These are phyloP conservation scores for Holothuria scabra DNA, from an alignment of 53 echinoderm and acorn worm species.

Conservation along the genomic window DNA sequence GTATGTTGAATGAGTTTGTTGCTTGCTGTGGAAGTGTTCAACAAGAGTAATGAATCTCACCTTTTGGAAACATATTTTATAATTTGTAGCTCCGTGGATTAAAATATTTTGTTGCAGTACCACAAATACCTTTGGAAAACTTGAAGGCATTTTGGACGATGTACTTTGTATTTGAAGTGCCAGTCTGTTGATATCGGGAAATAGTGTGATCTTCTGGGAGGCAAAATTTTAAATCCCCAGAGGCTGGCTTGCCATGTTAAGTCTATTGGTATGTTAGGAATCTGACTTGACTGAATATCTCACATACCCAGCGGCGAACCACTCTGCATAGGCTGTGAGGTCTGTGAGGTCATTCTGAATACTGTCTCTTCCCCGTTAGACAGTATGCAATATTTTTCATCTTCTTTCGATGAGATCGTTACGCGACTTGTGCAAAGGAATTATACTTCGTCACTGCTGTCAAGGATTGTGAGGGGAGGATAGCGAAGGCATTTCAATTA, in stretches of 20 bases:
- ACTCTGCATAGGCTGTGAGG: neutral
- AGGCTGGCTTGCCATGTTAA: constrained; percentile 44
- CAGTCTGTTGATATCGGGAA: too few species aligned
- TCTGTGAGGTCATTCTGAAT: neutral
- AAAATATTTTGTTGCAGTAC: neutral
- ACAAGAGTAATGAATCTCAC: neutral
- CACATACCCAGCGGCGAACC: constrained; percentile 52
- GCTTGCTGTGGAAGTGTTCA: too few species aligned
- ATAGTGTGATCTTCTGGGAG: too few species aligned
- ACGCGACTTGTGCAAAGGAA: neutral
- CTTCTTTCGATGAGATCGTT: neutral
- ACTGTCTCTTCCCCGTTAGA: neutral
- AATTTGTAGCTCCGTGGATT: constrained; percentile 11
- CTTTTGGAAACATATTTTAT: constrained; percentile 13
- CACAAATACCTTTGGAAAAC: too few species aligned
- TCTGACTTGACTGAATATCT: constrained; percentile 46
- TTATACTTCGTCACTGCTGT: neutral
- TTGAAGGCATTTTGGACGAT: too few species aligned
- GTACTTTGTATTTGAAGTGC: too few species aligned
- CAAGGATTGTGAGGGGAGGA: neutral
- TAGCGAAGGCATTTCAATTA: constrained; percentile 9
- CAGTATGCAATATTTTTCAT: neutral
- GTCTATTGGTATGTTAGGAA: constrained; percentile 45
- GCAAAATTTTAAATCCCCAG: constrained; percentile 25
- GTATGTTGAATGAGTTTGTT: too few species aligned